Conservation (phyloP, 2,888 invertebrate species). For the Drosophila peninsularis region DNA sequence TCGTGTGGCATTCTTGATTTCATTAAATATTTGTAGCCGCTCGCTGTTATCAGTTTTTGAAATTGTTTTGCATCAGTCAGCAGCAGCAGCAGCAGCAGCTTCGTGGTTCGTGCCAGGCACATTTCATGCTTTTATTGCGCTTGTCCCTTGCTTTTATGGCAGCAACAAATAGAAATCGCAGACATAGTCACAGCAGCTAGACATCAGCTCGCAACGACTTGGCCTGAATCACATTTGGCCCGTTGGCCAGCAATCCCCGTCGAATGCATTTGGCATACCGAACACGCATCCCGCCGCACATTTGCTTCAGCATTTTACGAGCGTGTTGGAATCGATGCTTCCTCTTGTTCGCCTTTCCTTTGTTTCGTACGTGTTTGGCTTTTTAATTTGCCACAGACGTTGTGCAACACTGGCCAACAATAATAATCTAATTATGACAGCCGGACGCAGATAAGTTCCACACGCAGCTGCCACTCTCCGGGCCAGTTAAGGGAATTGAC, state of each 20-base stretch:
- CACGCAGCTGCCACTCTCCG: conserved; percentile 37
- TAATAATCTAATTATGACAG: conserved; percentile 43
- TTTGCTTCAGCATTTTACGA: conserved; percentile 65
- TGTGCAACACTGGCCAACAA: conserved; percentile 35
- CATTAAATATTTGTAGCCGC: conserved; percentile 76
- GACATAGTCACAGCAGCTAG: conserved; percentile 22
- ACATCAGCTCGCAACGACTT: conserved; percentile 24
- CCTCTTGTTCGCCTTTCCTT: conserved; percentile 11
- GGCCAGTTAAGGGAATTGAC: conserved; percentile 14
- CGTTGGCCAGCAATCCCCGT: conserved; percentile 3
- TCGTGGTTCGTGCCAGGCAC: conserved; percentile 21
- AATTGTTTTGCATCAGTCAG: conserved; percentile 57
- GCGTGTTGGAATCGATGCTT: conserved; percentile 40
- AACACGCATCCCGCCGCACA: conserved; percentile 46
- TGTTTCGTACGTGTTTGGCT: conserved; percentile 65
- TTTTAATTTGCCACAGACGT: conserved; percentile 59
- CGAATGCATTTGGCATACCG: conserved; percentile 66
- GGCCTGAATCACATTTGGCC: conserved; percentile 25
- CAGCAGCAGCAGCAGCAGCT: conserved; percentile 5
- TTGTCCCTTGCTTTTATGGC: conserved; percentile 55
- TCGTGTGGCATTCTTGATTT: conserved; percentile 61
- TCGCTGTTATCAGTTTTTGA: conserved; percentile 52
- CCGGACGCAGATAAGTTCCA: conserved; percentile 22
- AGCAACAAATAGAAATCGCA: conserved; percentile 27
- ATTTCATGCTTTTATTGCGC: conserved; percentile 64